Evolutionary conservation across 2,797 vertebrate genomes (phyloP).

Genomic region (Argya squamiceps): DNA sequence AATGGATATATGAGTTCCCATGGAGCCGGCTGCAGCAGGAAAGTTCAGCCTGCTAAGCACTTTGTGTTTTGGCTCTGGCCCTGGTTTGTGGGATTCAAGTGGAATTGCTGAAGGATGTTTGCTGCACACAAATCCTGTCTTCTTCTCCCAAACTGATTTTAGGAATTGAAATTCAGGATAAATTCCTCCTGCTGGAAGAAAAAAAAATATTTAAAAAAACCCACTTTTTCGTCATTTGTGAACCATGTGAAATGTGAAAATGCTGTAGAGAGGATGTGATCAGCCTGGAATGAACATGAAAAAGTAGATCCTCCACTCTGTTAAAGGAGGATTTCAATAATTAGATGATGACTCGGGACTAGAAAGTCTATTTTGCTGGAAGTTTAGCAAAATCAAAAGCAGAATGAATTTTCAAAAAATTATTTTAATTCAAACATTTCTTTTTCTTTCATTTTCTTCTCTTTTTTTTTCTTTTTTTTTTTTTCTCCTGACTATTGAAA

Average conservation of each 20-base stretch:
- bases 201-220: too few relatives aligned
- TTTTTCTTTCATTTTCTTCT: not conserved
- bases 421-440: not conserved
- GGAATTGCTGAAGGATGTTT: constrained; percentile 58
- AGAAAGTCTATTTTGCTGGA: not conserved
- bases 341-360: not conserved
- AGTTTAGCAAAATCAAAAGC: not conserved
- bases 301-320: not conserved
- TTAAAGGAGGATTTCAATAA: not conserved
- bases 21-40: not conserved
- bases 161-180: not conserved
- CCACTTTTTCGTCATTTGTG: not conserved
- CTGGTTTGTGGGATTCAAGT: constrained; percentile 34
- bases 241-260: not conserved
- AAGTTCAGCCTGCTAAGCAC: not conserved
- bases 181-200: not conserved
- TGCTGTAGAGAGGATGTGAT: not conserved
- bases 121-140: constrained; percentile 15
- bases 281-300: not conserved
- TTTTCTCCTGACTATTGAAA: not conserved
- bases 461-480: too few relatives aligned
- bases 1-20: constrained; percentile 48
- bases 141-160: not conserved
- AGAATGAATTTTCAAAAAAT: not conserved
- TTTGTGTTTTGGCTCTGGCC: constrained; percentile 30